Evolutionary conservation across 2,797 vertebrate genomes (phyloP).

Genomic region (Galagoides demidoff): DNA sequence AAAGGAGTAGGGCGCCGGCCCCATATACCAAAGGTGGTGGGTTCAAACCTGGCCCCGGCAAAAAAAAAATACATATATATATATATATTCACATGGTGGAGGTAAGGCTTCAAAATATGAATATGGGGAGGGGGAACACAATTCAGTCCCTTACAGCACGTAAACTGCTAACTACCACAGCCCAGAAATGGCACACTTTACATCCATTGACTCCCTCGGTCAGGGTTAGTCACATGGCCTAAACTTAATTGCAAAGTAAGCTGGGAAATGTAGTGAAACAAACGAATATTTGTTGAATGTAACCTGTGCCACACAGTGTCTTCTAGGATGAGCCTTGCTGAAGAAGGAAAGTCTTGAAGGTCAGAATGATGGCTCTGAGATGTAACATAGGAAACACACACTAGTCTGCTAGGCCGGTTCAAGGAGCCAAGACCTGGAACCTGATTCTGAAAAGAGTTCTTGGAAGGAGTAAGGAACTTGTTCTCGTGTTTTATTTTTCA

Average conservation of each 20-base stretch:
- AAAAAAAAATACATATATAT: too few species aligned
- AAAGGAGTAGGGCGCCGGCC: too few species aligned
- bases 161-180: neutral
- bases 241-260: constrained; percentile 28
- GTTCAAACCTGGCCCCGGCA: too few species aligned
- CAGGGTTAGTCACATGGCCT: neutral
- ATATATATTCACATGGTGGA: neutral
- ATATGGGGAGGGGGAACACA: neutral
- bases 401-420: neutral
- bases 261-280: neutral
- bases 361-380: neutral
- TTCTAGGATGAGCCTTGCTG: neutral
- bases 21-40: too few species aligned
- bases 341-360: neutral
- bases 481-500: constrained; percentile 16
- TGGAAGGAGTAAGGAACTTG: neutral
- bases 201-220: neutral
- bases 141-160: neutral
- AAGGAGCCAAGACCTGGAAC: neutral
- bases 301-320: neutral
- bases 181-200: neutral
- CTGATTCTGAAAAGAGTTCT: constrained; percentile 33
- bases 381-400: neutral
- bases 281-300: neutral
- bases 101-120: neutral